These are phyloP conservation scores for Zosterops pallidus DNA, from an alignment of 2,113 vertebrate genomes.

Conservation along the genomic window DNA sequence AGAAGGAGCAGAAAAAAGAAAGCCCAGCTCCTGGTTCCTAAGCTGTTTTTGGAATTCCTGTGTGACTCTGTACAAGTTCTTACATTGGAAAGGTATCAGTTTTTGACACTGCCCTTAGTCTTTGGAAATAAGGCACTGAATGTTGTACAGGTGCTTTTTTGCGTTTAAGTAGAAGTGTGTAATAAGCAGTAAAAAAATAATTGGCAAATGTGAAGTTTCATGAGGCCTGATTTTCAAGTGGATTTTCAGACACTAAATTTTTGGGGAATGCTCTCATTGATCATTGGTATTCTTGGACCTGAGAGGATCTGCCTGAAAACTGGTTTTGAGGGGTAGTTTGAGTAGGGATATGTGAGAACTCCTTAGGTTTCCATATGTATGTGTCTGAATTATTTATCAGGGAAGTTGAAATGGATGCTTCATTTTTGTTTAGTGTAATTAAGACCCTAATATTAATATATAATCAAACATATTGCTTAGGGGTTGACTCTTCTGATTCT, in stretches of 20 bases:
- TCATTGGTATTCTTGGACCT: background rate
- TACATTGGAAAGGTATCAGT: background rate
- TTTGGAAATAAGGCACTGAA: background rate
- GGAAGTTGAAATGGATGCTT: slow-evolving; percentile 35
- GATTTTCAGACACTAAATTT: background rate
- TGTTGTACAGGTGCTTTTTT: background rate
- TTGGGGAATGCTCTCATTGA: background rate
- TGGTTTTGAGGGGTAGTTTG: background rate
- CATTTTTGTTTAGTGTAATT: slow-evolving; percentile 50
- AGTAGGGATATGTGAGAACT: background rate
- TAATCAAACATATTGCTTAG: slow-evolving; percentile 60
- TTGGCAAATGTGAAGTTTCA: background rate
- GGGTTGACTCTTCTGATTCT: slow-evolving; percentile 46
- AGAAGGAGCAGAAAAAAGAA: background rate
- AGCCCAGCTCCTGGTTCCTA: background rate
- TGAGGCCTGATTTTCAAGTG: background rate
- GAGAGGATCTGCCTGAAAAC: background rate
- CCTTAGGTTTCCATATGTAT: background rate
- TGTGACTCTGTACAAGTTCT: background rate
- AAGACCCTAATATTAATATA: slow-evolving; percentile 55
- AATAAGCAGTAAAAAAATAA: background rate
- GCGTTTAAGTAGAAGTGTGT: background rate
- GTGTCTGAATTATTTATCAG: slow-evolving; percentile 18
- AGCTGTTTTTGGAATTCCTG: background rate
- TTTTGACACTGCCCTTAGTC: background rate